Evolutionary conservation across 2,113 vertebrate genomes (phyloP).

Genomic region (Rhinoptilus africanus): DNA sequence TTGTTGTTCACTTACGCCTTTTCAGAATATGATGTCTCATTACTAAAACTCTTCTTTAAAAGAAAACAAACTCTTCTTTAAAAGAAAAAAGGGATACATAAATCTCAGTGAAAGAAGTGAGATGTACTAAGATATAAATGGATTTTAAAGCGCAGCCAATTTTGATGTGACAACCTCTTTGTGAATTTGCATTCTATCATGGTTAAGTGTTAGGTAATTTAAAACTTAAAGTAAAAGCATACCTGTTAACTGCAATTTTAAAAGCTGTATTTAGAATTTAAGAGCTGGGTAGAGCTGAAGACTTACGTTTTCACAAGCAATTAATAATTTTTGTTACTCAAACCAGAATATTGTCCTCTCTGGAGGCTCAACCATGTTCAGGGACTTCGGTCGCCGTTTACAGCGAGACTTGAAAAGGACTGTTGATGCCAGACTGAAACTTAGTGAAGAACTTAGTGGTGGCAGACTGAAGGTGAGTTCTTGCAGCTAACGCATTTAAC

Average conservation of each 20-base stretch:
- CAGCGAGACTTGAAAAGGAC: slow-evolving; percentile 96
- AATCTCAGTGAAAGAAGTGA: neutral
- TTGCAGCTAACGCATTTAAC: neutral
- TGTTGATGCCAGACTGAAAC: slow-evolving; percentile 93
- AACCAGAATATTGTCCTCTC: slow-evolving; percentile 92
- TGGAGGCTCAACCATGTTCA: slow-evolving; percentile 98
- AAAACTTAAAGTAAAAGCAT: neutral
- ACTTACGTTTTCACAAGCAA: neutral
- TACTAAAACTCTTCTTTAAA: neutral
- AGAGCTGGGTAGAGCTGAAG: neutral
- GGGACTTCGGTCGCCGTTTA: slow-evolving; percentile 95
- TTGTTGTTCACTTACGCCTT: neutral
- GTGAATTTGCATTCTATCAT: neutral
- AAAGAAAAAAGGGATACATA: neutral
- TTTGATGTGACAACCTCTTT: neutral
- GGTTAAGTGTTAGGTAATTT: neutral
- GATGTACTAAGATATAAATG: neutral
- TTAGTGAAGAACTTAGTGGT: slow-evolving; percentile 96
- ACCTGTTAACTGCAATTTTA: neutral
- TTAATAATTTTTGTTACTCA: neutral
- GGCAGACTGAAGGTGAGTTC: slow-evolving; percentile 91
- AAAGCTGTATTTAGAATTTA: neutral
- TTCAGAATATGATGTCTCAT: neutral
- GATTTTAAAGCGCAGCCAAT: neutral
- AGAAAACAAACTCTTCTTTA: neutral